Conservation (phyloP, 2,888 invertebrate genomes). For the Pemphredon lugubris region DNA sequence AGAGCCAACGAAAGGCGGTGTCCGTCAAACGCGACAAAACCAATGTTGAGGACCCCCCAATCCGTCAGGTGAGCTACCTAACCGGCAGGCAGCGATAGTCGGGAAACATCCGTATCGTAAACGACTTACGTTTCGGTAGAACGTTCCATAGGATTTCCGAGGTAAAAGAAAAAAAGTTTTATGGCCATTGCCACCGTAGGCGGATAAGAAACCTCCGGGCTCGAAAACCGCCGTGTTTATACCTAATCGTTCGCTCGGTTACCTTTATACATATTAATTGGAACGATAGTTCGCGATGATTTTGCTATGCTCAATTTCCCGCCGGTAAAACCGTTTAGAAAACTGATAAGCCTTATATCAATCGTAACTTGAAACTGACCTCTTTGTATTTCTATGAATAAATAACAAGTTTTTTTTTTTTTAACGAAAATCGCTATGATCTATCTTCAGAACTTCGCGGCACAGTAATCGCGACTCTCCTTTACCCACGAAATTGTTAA, state of each 20-base stretch:
- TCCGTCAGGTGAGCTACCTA: slow-evolving; percentile 50
- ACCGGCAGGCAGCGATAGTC: slow-evolving; percentile 56
- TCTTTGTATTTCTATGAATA: too few relatives aligned
- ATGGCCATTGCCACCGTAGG: slow-evolving; percentile 49
- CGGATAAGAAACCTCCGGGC: slow-evolving; percentile 3
- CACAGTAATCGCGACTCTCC: slow-evolving; percentile 51
- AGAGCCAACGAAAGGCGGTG: slow-evolving; percentile 44
- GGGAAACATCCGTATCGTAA: slow-evolving; percentile 59
- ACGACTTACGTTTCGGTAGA: slow-evolving; percentile 34
- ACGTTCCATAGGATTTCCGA: slow-evolving; percentile 27
- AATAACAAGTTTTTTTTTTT: too few relatives aligned
- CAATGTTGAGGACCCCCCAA: slow-evolving; percentile 46
- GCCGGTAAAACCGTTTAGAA: too few relatives aligned
- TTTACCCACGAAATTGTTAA: slow-evolving; percentile 60
- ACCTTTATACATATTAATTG: too few relatives aligned
- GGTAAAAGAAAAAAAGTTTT: slow-evolving; percentile 51
- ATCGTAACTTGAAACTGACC: too few relatives aligned
- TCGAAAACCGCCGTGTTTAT: not conserved
- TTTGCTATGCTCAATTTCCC: too few relatives aligned
- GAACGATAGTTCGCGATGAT: too few relatives aligned
- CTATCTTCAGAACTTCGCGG: slow-evolving; percentile 25
- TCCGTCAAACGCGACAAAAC: slow-evolving; percentile 50
- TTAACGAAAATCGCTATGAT: slow-evolving; percentile 28
- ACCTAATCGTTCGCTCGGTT: slow-evolving; percentile 3
- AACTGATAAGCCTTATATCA: too few relatives aligned